A percentile compares a stretch with the other conserved stretches of the same genome.
These are phyloP conservation scores for Lissocephala sabroskyi DNA, from an alignment of 2,888 invertebrate genomes.

Conservation along the genomic window DNA sequence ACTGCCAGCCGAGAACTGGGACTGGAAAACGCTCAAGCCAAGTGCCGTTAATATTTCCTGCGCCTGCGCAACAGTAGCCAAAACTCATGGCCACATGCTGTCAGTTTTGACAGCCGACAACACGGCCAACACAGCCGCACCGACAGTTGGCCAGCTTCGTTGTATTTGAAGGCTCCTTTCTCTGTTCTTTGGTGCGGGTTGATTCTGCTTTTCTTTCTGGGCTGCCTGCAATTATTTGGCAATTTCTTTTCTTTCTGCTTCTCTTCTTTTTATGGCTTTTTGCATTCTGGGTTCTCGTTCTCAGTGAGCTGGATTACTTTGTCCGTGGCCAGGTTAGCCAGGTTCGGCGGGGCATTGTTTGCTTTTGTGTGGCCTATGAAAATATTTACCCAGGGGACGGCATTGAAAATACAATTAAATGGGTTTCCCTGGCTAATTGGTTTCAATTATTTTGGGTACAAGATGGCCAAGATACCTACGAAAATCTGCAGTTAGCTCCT, in stretches of 20 bases:
- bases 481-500: constrained; percentile 7
- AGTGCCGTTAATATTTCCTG: constrained; percentile 50
- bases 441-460: constrained; percentile 60
- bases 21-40: not conserved
- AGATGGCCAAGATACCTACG: constrained; percentile 5
- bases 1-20: not conserved
- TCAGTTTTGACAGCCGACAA: constrained; percentile 55
- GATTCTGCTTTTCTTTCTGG: constrained; percentile 34
- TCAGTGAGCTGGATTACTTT: constrained; percentile 47
- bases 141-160: constrained; percentile 29
- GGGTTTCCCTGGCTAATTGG: constrained; percentile 64
- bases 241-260: constrained; percentile 36
- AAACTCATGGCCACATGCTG: constrained; percentile 9
- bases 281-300: constrained; percentile 25
- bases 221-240: constrained; percentile 53
- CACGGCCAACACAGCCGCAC: constrained; percentile 8
- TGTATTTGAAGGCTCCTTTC: constrained; percentile 19
- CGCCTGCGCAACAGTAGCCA: constrained; percentile 32
- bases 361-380: constrained; percentile 33
- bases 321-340: constrained; percentile 64
- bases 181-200: constrained; percentile 37
- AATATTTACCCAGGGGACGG: constrained; percentile 53
- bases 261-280: constrained; percentile 15
- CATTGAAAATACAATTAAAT: constrained; percentile 59
- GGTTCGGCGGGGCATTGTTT: constrained; percentile 37